Conservation (phyloP, 2,888 invertebrate genomes). For the Adineta ricciae region DNA sequence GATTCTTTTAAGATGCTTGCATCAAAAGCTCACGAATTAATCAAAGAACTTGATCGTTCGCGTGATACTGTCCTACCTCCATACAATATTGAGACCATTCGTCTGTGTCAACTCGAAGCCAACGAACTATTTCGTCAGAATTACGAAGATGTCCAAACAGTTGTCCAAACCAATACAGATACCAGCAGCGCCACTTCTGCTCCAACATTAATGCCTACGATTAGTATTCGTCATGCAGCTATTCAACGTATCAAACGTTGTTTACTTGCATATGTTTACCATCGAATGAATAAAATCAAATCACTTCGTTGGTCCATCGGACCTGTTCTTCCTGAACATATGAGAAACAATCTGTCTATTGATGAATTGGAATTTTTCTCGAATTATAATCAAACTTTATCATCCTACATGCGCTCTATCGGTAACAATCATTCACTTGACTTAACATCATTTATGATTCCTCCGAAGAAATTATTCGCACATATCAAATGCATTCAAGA, state of each 20-base stretch:
- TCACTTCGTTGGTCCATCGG: constrained; percentile 25
- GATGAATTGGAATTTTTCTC: constrained; percentile 28
- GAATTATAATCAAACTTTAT: constrained; percentile 31
- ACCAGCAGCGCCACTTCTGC: not conserved
- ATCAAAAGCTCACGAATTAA: not conserved
- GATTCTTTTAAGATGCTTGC: constrained; percentile 4
- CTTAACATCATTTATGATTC: constrained; percentile 29
- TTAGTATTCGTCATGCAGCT: constrained; percentile 33
- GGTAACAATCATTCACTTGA: constrained; percentile 28
- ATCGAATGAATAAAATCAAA: constrained; percentile 30
- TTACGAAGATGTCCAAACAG: constrained; percentile 32
- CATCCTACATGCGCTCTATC: constrained; percentile 31
- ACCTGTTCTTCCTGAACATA: constrained; percentile 29
- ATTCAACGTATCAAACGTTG: constrained; percentile 34
- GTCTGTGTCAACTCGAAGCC: constrained; percentile 27
- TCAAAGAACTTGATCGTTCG: constrained; percentile 16
- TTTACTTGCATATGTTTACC: constrained; percentile 31
- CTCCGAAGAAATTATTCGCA: constrained; percentile 31
- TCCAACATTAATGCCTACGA: constrained; percentile 26
- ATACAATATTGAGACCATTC: constrained; percentile 28
- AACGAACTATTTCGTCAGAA: constrained; percentile 30
- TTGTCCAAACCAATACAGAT: constrained; percentile 21
- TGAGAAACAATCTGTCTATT: constrained; percentile 26
- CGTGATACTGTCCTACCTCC: constrained; percentile 15
- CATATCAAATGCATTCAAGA: constrained; percentile 33